Percentiles rank a stretch among this genome's conserved stretches.
phyloP scores from a whole-genome alignment of 2,797 vertebrate genomes.

The Artibeus lituratus region DNA sequence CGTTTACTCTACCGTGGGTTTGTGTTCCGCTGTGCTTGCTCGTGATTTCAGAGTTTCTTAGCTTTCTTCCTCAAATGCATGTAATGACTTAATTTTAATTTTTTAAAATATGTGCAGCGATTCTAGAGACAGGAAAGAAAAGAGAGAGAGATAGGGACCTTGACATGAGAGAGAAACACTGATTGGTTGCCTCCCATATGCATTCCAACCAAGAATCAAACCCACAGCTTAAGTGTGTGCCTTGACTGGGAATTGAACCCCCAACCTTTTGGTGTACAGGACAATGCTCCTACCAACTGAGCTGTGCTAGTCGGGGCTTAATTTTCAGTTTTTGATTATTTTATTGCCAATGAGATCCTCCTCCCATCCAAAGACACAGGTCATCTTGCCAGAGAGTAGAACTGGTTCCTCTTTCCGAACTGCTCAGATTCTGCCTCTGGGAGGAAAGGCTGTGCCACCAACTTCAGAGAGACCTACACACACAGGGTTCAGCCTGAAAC shows the following conservation, averaged over 20 bases:
- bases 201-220: neutral
- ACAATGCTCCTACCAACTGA: neutral
- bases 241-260: neutral
- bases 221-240: neutral
- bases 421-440: neutral
- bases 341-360: neutral
- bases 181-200: neutral
- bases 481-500: neutral
- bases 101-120: neutral
- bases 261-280: neutral
- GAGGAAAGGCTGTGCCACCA: neutral
- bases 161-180: neutral
- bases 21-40: neutral
- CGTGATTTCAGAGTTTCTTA: conserved; percentile 19
- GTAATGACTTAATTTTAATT: neutral
- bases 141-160: neutral
- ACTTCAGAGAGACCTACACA: neutral
- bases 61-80: conserved; percentile 24
- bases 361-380: neutral
- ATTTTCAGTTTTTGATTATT: neutral
- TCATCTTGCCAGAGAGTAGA: neutral
- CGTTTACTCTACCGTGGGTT: neutral
- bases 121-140: neutral
- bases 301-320: neutral
- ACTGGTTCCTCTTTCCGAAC: neutral